Evolutionary conservation across 2,113 vertebrate species (phyloP).

Genomic region (Columbina picui): DNA sequence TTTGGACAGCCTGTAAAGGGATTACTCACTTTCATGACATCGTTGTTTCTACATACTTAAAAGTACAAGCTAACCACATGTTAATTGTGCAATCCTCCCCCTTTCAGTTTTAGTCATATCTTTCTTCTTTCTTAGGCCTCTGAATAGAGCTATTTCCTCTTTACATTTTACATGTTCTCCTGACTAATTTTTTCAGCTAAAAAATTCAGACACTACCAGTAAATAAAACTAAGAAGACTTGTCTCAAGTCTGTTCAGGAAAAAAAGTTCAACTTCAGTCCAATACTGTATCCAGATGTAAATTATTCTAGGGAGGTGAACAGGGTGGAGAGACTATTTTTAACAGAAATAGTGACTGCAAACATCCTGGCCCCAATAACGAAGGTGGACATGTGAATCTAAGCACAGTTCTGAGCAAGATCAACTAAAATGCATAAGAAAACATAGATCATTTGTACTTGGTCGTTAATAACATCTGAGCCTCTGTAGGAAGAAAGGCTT

Average conservation of each 20-base stretch:
- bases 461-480: neutral
- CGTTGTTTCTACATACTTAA: constrained; percentile 22
- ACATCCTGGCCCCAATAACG: neutral
- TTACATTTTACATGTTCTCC: neutral
- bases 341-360: neutral
- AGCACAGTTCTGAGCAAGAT: neutral
- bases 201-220: neutral
- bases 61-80: constrained; percentile 9
- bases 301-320: neutral
- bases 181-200: neutral
- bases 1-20: constrained; percentile 10
- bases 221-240: neutral
- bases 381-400: neutral
- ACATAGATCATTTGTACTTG: neutral
- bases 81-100: neutral
- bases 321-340: neutral
- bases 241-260: neutral
- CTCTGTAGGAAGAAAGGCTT: neutral
- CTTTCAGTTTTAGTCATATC: neutral
- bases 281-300: neutral
- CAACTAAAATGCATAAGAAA: neutral
- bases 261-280: neutral
- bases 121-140: neutral
- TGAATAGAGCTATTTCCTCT: neutral
- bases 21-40: constrained; percentile 46